phyloP scores from a whole-genome alignment of 2,113 vertebrate genomes.

The Phrynosoma platyrhinos region DNA sequence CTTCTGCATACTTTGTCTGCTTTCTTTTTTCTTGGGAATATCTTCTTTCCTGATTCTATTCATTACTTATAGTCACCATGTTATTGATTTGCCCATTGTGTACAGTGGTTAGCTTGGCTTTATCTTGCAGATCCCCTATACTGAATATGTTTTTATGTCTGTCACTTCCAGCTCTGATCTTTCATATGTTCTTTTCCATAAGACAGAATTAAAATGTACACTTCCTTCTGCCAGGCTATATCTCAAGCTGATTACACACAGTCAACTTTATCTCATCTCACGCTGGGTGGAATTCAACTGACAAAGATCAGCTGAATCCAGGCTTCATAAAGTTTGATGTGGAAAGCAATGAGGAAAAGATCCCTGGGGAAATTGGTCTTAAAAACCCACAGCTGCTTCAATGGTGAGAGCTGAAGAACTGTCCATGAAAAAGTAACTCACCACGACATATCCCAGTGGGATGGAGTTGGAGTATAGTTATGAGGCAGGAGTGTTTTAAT shows the following conservation, averaged over 20 bases:
- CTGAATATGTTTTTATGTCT: background rate
- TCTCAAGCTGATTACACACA: background rate
- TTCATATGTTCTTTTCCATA: constrained; percentile 11
- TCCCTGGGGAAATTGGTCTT: constrained; percentile 13
- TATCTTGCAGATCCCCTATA: background rate
- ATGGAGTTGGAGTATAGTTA: background rate
- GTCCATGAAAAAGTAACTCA: background rate
- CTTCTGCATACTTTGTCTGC: background rate
- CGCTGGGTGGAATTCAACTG: constrained; percentile 16
- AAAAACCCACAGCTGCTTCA: constrained; percentile 20
- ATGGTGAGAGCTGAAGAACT: constrained; percentile 1
- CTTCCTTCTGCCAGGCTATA: background rate
- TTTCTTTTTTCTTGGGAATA: background rate
- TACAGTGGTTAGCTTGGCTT: background rate
- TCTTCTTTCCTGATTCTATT: background rate
- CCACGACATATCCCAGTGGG: background rate
- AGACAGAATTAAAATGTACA: background rate
- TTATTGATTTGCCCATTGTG: background rate
- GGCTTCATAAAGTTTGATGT: constrained; percentile 39
- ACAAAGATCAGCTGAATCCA: constrained; percentile 25
- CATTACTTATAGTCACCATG: background rate
- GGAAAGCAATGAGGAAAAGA: constrained; percentile 13
- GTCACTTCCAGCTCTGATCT: background rate
- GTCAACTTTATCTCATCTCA: constrained; percentile 29
- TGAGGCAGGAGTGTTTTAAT: background rate